Evolutionary conservation across 2,113 vertebrate species (phyloP).

Genomic region (Steatornis caripensis): DNA sequence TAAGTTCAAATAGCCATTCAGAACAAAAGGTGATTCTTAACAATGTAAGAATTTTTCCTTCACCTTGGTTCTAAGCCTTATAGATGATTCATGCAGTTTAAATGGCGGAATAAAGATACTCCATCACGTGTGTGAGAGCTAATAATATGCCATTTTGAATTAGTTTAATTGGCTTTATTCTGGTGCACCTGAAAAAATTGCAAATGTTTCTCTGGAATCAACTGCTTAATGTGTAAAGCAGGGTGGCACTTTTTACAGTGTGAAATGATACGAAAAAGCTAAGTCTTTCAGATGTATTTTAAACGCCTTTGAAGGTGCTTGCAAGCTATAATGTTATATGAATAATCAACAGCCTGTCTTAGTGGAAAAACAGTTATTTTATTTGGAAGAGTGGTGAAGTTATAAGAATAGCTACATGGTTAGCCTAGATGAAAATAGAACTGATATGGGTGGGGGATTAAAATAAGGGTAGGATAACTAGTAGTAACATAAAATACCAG

Average conservation of each 20-base stretch:
- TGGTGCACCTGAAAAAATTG: background rate
- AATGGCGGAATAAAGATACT: background rate
- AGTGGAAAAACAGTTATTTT: background rate
- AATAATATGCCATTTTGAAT: background rate
- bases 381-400: background rate
- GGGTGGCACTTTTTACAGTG: background rate
- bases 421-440: constrained; percentile 22
- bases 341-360: background rate
- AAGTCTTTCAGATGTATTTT: background rate
- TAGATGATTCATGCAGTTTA: background rate
- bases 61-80: background rate
- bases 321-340: background rate
- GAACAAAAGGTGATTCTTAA: background rate
- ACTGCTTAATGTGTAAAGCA: background rate
- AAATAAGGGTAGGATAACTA: background rate
- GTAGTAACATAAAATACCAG: background rate
- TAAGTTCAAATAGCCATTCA: background rate
- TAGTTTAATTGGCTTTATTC: background rate
- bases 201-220: background rate
- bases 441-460: background rate
- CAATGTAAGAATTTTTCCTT: background rate
- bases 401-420: background rate
- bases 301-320: background rate
- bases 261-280: background rate
- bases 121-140: background rate